phyloP scores from a whole-genome alignment of 1,140 invertebrate genomes.

The Spodoptera litura region DNA sequence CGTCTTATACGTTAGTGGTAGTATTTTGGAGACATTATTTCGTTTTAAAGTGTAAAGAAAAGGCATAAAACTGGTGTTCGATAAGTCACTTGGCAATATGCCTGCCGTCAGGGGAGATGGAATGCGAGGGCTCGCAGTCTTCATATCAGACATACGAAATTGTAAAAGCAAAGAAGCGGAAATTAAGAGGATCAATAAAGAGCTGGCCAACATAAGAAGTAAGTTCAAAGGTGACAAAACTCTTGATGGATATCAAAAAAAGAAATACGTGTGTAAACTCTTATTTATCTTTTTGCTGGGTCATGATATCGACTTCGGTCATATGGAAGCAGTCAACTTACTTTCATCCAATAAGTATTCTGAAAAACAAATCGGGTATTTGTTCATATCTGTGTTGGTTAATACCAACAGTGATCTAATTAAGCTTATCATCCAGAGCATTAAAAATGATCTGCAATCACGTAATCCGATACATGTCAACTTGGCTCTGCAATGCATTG shows the following conservation, averaged over 20 bases:
- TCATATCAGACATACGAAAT: conserved; percentile 99
- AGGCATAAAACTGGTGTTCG: conserved; percentile 86
- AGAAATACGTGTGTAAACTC: conserved; percentile 99
- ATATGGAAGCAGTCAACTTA: conserved; percentile 99
- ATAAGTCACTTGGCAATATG: conserved; percentile 92
- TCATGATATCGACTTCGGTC: conserved; percentile 99
- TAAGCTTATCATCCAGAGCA: conserved; percentile 99
- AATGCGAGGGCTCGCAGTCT: conserved; percentile 99
- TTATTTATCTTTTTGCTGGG: conserved; percentile 99
- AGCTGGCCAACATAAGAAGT: conserved; percentile 99
- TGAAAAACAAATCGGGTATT: conserved; percentile 99
- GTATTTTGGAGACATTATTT: conserved; percentile 49
- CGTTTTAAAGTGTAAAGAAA: conserved; percentile 72
- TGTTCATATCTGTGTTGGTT: conserved; percentile 99
- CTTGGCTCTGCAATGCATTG: conserved; percentile 99
- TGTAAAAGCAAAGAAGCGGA: conserved; percentile 99
- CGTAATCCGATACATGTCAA: conserved; percentile 99
- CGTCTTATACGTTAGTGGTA: conserved; percentile 43
- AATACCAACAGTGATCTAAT: conserved; percentile 99
- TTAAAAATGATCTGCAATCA: conserved; percentile 99
- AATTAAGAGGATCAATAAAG: conserved; percentile 99
- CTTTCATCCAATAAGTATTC: conserved; percentile 99
- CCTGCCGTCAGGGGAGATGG: conserved; percentile 99
- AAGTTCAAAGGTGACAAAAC: conserved; percentile 99
- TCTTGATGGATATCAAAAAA: conserved; percentile 99